A percentile compares a stretch with the other conserved stretches of the same genome.
Evolutionary conservation across 2,888 invertebrate genomes (phyloP).

Genomic region (Onchidella celtica): DNA sequence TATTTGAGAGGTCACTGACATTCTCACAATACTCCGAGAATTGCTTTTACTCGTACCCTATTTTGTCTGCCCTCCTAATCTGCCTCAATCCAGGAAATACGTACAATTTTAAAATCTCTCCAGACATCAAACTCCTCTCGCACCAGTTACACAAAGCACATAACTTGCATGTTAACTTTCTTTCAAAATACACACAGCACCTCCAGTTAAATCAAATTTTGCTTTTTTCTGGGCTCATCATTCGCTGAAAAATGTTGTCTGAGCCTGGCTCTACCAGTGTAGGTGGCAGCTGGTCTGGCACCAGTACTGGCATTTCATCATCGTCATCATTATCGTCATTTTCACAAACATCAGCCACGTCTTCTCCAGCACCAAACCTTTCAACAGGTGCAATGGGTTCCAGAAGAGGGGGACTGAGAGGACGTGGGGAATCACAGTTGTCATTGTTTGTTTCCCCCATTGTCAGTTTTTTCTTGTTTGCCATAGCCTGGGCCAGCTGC

Average conservation of each 20-base stretch:
- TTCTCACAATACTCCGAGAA: too few species aligned
- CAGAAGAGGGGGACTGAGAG: slow-evolving; percentile 41
- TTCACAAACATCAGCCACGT: not conserved
- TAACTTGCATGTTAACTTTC: too few species aligned
- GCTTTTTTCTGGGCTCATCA: slow-evolving; percentile 46
- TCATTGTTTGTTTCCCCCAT: slow-evolving; percentile 21
- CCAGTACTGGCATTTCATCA: slow-evolving; percentile 47
- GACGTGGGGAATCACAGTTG: slow-evolving; percentile 25
- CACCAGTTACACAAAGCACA: too few species aligned
- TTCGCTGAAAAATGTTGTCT: slow-evolving; percentile 45
- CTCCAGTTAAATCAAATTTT: slow-evolving; percentile 2
- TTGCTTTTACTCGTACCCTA: too few species aligned
- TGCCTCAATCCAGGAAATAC: too few species aligned
- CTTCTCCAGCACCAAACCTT: not conserved
- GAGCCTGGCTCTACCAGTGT: slow-evolving; percentile 39
- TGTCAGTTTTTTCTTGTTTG: slow-evolving; percentile 32
- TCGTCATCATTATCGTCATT: slow-evolving; percentile 11
- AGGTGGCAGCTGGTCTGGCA: slow-evolving; percentile 44
- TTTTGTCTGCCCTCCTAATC: too few species aligned
- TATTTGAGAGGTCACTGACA: too few species aligned
- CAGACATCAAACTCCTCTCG: too few species aligned
- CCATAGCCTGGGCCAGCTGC: slow-evolving; percentile 40
- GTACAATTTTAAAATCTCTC: too few species aligned
- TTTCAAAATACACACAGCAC: not conserved
- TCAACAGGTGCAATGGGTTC: slow-evolving; percentile 32